These are phyloP conservation scores for Ceyx cyanopectus DNA, from an alignment of 2,113 vertebrate genomes.

Conservation along the genomic window DNA sequence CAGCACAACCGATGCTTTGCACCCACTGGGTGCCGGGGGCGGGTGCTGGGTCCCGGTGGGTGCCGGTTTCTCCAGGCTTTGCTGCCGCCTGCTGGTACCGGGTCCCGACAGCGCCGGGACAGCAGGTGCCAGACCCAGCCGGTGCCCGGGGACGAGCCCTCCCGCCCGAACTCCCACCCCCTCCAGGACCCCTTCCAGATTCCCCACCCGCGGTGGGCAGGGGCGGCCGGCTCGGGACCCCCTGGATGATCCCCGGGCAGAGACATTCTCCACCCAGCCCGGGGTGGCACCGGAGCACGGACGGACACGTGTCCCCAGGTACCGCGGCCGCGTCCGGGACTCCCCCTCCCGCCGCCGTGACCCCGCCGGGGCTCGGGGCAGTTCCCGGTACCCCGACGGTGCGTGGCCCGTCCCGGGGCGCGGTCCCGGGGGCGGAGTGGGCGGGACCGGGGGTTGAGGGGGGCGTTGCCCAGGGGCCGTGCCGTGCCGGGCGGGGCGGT, in stretches of 20 bases:
- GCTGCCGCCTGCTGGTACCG: slow-evolving; percentile 58
- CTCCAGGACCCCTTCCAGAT: background rate
- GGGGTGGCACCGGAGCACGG: background rate
- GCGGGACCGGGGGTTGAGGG: too few relatives aligned
- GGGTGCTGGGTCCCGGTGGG: background rate
- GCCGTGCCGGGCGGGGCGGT: too few relatives aligned
- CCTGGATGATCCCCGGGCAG: background rate
- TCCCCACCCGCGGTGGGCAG: background rate
- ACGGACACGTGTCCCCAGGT: background rate
- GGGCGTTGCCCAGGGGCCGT: too few relatives aligned
- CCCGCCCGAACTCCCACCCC: too few relatives aligned
- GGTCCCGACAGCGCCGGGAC: background rate
- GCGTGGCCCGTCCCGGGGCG: too few relatives aligned
- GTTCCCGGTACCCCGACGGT: background rate
- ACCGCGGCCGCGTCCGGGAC: background rate
- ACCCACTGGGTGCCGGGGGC: background rate
- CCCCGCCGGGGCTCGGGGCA: background rate
- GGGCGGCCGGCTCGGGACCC: background rate
- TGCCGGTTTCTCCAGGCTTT: background rate
- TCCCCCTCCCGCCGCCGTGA: too few relatives aligned
- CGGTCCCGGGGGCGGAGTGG: too few relatives aligned
- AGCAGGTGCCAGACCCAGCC: background rate
- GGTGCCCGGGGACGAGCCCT: background rate
- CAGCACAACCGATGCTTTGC: background rate
- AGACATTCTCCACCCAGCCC: too few relatives aligned